Conservation (phyloP, 2,888 invertebrate species). For the Acronicta alni region DNA sequence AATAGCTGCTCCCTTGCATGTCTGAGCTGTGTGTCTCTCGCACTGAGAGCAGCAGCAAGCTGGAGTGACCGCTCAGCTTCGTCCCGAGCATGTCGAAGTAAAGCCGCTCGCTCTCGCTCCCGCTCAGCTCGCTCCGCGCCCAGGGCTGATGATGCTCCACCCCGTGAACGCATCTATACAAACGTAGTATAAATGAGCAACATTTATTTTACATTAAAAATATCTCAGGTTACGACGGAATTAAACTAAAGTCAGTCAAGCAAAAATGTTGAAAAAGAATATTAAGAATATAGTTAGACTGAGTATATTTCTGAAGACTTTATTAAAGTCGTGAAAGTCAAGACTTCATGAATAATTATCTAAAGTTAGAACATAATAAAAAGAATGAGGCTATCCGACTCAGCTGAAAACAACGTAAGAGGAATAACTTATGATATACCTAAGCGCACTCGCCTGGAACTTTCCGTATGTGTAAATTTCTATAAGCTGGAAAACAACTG, state of each 20-base stretch:
- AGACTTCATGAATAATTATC: conserved; percentile 30
- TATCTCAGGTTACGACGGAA: neutral
- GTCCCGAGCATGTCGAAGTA: conserved; percentile 96
- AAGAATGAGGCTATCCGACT: conserved; percentile 15
- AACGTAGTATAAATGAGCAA: conserved; percentile 15
- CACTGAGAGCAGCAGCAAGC: conserved; percentile 95
- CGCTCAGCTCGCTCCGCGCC: conserved; percentile 91
- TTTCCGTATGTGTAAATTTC: conserved; percentile 45
- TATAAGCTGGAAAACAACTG: conserved; percentile 36
- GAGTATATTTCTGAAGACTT: conserved; percentile 16
- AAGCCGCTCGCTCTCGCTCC: conserved; percentile 96
- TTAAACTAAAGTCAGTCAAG: neutral
- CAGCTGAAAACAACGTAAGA: conserved; percentile 24
- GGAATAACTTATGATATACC: conserved; percentile 35
- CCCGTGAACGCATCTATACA: conserved; percentile 91
- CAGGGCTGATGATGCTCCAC: conserved; percentile 92
- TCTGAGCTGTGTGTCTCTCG: conserved; percentile 95
- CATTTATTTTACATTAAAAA: neutral
- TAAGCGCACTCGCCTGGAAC: conserved; percentile 29
- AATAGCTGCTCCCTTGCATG: conserved; percentile 95
- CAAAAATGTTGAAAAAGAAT: conserved; percentile 2
- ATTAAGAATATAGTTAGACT: conserved; percentile 8
- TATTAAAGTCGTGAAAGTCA: conserved; percentile 23
- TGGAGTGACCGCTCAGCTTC: conserved; percentile 96
- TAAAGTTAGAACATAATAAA: conserved; percentile 32